Evolutionary conservation across 2,113 vertebrate genomes (phyloP).

Genomic region (Notothenia coriiceps): DNA sequence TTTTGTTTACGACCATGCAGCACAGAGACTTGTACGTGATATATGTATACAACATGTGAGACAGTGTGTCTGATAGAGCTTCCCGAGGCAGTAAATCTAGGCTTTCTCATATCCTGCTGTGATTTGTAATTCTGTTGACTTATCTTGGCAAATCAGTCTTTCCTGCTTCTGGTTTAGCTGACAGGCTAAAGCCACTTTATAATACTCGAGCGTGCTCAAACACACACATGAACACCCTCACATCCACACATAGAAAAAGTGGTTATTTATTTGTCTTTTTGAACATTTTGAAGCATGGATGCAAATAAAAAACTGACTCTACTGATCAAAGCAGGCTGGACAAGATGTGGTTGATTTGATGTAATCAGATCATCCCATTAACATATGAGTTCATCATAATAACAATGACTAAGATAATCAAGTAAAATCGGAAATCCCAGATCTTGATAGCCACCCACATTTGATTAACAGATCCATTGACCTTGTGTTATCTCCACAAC

Average conservation of each 20-base stretch:
- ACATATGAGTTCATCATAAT: slow-evolving; percentile 33
- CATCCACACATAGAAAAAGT: not conserved
- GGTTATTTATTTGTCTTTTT: not conserved
- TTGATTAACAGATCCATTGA: slow-evolving; percentile 53
- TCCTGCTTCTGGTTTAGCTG: slow-evolving; percentile 70
- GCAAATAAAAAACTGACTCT: not conserved
- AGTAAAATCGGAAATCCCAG: slow-evolving; percentile 59
- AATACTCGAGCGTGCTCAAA: not conserved
- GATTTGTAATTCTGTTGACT: slow-evolving; percentile 67
- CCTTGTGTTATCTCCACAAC: slow-evolving; percentile 23
- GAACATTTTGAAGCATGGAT: not conserved
- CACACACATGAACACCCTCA: not conserved
- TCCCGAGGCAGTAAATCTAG: slow-evolving; percentile 35
- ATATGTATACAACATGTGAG: slow-evolving; percentile 6
- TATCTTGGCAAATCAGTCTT: slow-evolving; percentile 66
- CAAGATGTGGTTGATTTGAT: not conserved
- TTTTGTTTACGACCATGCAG: not conserved
- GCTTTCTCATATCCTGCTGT: slow-evolving; percentile 51
- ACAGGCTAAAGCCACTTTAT: slow-evolving; percentile 16
- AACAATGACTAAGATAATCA: slow-evolving; percentile 47
- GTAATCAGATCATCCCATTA: not conserved
- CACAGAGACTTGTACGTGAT: slow-evolving; percentile 18
- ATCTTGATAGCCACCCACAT: slow-evolving; percentile 52
- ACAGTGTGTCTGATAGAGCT: slow-evolving; percentile 1
- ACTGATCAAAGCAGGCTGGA: not conserved